Conservation (phyloP, 1,140 invertebrate genomes). For the Yoshiicerus persimilis region DNA sequence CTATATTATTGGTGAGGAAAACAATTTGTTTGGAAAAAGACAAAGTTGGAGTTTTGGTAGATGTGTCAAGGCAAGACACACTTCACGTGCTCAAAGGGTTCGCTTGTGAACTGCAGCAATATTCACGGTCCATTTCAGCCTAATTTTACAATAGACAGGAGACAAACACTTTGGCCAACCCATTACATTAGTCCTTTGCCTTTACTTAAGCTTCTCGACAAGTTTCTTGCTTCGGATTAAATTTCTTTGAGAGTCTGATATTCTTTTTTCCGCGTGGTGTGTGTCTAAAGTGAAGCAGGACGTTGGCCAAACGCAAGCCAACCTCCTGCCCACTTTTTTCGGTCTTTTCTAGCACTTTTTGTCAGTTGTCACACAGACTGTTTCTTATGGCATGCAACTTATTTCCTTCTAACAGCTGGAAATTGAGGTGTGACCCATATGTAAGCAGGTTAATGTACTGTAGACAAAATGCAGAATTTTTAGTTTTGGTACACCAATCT, state of each 20-base stretch:
- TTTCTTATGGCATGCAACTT: background rate
- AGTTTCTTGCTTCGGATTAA: background rate
- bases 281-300: background rate
- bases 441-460: background rate
- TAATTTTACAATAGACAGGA: conserved; percentile 34
- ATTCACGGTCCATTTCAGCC: conserved; percentile 37
- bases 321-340: conserved; percentile 6
- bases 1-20: background rate
- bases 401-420: background rate
- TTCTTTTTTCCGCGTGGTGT: background rate
- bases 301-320: background rate
- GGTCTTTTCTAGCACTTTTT: background rate
- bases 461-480: no score
- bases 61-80: conserved; percentile 2
- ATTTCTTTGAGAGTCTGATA: background rate
- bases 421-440: background rate
- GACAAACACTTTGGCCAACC: conserved; percentile 32
- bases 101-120: conserved; percentile 5
- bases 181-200: conserved; percentile 23
- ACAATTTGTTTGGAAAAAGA: background rate
- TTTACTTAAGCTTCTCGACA: background rate
- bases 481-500: no score
- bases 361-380: background rate
- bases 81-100: conserved; percentile 31
- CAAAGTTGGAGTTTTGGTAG: background rate